Base-by-base conservation (phyloP, 2,797 vertebrate genomes). In the Sebastes vulpes region DNA sequence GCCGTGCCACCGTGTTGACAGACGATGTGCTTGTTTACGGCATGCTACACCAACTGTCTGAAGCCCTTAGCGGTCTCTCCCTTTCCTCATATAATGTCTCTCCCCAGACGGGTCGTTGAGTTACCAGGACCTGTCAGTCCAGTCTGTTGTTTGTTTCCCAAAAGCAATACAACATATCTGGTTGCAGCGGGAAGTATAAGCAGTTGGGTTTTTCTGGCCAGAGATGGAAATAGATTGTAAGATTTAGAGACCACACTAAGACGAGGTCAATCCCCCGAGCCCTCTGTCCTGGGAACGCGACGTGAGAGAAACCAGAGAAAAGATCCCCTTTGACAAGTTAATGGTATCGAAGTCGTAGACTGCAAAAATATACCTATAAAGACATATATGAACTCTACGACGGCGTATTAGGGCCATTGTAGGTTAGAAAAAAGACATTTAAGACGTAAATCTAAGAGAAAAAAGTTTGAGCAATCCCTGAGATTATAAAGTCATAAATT, bases 21-120 rank as follows among this genome's bases (percentile, higher is more conserved):
- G 91, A 89, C 64, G 14, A 87, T 81, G 67, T 91, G 79, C 91
- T 94, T 93, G 93, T 95, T 93, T 93, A 92, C 46, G 65, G 87
- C 79, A 90, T 9, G 70, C 70, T 77, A 87, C 90, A 88, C 84
- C 77, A 82, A 86, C 86, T 88, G 82, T 90, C 85, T 79, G 29
- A 84, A 87, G 71, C 76, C 53, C 59, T 86, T 23, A 87, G 80
- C 78, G 25, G 68, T 57, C 70, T 26, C 70, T 69, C 69, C 64
- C 65, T 79, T 54, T 76, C 69, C 69, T 81, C 77, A 54, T 63
- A 52, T 63, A 54, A 46, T 50, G 78, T 56, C 68, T 79, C 68
- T 61, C 72, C 52, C 76, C 78, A 53, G 46, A 64, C 65, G 80
- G 73, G 68, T 59, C 81, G 75, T 76, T 71, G 75, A 85, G 84